These are phyloP conservation scores for Tychaedon coryphoeus DNA, from an alignment of 2,113 vertebrate genomes.

Conservation along the genomic window DNA sequence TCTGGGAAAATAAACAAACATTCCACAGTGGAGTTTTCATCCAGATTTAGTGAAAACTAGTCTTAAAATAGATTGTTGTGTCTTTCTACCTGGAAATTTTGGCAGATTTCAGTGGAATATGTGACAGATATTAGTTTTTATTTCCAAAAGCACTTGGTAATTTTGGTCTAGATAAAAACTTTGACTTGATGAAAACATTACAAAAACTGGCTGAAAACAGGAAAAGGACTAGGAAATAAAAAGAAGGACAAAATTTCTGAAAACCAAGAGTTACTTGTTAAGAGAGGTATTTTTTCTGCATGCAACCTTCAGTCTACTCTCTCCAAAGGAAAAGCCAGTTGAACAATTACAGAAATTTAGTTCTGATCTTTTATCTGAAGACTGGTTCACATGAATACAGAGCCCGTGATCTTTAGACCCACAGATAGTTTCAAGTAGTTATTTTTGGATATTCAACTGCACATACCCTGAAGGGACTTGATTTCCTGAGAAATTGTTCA, in stretches of 20 bases:
- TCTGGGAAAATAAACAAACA: conserved; percentile 13
- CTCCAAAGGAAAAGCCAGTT: neutral
- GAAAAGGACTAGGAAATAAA: neutral
- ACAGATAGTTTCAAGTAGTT: neutral
- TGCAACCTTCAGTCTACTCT: neutral
- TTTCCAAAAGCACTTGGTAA: conserved; percentile 29
- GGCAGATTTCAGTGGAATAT: conserved; percentile 46
- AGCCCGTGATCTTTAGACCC: neutral
- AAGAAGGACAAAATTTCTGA: neutral
- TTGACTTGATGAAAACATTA: neutral
- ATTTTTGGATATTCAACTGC: neutral
- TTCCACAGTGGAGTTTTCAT: neutral
- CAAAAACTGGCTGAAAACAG: neutral
- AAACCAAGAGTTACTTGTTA: neutral
- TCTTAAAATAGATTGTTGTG: conserved; percentile 57
- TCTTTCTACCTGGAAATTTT: conserved; percentile 61
- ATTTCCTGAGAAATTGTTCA: conserved; percentile 1
- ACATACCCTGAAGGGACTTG: neutral
- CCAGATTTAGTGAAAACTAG: neutral
- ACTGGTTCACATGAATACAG: neutral
- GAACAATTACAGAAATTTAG: neutral
- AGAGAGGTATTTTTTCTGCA: neutral
- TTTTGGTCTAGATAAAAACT: conserved; percentile 35
- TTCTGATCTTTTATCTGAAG: neutral
- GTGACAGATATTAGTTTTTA: neutral